Conservation (phyloP, 2,797 vertebrate species). For the Lagorchestes hirsutus region DNA sequence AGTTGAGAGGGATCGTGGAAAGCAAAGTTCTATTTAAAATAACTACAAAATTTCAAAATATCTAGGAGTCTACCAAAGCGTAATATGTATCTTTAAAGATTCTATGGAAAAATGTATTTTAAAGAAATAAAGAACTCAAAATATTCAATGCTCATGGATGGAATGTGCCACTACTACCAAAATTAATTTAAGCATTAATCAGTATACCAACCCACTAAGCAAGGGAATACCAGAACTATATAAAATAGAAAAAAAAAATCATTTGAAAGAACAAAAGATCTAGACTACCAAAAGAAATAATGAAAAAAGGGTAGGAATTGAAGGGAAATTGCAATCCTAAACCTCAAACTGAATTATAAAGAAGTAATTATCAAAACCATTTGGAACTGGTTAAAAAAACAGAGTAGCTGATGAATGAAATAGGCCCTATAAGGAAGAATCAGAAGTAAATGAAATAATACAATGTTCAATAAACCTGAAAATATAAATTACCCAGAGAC, state of each 20-base stretch:
- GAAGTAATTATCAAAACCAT: not conserved
- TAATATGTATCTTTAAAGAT: not conserved
- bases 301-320: not conserved
- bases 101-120: not conserved
- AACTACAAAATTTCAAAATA: not conserved
- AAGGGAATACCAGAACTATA: not conserved
- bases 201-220: not conserved
- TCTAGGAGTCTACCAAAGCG: not conserved
- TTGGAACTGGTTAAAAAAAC: not conserved
- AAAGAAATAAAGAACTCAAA: not conserved
- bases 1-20: not conserved
- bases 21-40: not conserved
- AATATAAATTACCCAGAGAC: not conserved
- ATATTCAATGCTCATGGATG: not conserved
- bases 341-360: not conserved
- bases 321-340: not conserved
- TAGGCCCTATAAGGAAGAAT: not conserved
- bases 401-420: not conserved
- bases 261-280: not conserved
- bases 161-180: not conserved
- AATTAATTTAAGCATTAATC: not conserved
- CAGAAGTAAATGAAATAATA: not conserved
- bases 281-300: not conserved
- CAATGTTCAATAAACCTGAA: not conserved
- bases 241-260: not conserved